Evolutionary conservation across 1,140 invertebrate genomes (phyloP), one percentile per base, ranked within the genome.

Genomic region (Drosophila murphyi): DNA sequence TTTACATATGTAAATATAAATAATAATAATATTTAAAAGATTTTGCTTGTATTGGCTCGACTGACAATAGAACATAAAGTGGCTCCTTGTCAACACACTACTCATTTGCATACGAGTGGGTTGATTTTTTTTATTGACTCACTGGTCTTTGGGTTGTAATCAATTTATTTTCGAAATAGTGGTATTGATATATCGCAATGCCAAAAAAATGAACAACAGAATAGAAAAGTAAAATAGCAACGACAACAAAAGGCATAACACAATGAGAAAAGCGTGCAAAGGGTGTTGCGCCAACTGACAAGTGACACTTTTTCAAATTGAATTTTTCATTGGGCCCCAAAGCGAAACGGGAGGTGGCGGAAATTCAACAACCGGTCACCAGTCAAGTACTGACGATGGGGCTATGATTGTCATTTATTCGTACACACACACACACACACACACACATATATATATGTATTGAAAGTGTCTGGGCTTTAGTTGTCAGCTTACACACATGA

Each of bases 251-350:
- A 65, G 78, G 43, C 70, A 69, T 12, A 50, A 20, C 62, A 82
- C 64, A 82, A 82, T 78, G 28, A 39, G 57, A 20, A 60, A 28
- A 50, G 60, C 32, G 37, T 48, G 71, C 8, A 47, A 28, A 61
- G 31, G 54, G 56, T 64, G 52, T 82, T 20, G 20, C 80, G 50
- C 80, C 80, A 82, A 60, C 65, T 82, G 80, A 82, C 80, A 83
- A 82, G 80, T 85, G 81, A 81, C 82, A 85, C 61, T 78, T 85
- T 83, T 81, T 78, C 68, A 87, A 80, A 78, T 82, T 87, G 78
- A 87, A 87, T 87, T 87, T 87, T 54, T 54, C 43, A 73, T 68
- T 51, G 39, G 6, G 35, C 43, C 37, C 45, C 37, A 31, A 47
- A 45, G 12, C 5, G 52, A 31, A 8, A 7, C 3, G 31, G 41